Evolutionary conservation across 2,888 invertebrate species (phyloP).

Genomic region (Lissocephala sabroskyi): DNA sequence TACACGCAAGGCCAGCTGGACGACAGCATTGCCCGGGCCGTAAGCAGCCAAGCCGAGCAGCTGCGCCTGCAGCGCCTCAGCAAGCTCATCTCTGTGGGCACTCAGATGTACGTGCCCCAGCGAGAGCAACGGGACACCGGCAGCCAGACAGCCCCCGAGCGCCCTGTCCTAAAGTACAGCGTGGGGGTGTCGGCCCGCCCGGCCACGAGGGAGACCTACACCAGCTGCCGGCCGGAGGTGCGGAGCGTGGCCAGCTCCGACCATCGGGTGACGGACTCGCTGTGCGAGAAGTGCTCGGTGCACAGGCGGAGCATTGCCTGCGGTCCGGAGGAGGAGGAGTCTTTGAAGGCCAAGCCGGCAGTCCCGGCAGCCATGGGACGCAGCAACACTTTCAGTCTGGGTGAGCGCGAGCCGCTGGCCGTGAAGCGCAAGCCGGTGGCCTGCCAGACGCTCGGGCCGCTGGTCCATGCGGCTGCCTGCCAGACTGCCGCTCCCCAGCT

Average conservation of each 20-base stretch:
- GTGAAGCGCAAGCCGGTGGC: conserved; percentile 66
- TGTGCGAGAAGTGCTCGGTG: conserved; percentile 74
- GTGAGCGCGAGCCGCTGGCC: conserved; percentile 74
- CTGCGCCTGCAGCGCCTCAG: conserved; percentile 33
- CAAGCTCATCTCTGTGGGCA: conserved; percentile 66
- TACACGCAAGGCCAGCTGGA: conserved; percentile 69
- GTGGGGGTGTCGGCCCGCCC: conserved; percentile 60
- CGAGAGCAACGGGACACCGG: conserved; percentile 50
- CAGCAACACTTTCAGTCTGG: conserved; percentile 77
- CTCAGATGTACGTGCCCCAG: conserved; percentile 65
- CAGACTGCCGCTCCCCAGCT: conserved; percentile 54
- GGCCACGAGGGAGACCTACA: conserved; percentile 56
- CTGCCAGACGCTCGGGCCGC: conserved; percentile 55
- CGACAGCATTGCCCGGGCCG: conserved; percentile 51
- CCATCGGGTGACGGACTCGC: conserved; percentile 72
- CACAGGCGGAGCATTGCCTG: conserved; percentile 75
- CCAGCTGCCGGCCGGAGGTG: conserved; percentile 70
- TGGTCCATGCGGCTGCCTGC: conserved; percentile 47
- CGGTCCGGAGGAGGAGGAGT: conserved; percentile 71
- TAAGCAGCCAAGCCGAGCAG: conserved; percentile 42
- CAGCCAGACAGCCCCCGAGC: conserved; percentile 57
- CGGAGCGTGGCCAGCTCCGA: conserved; percentile 75
- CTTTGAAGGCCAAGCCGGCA: conserved; percentile 14
- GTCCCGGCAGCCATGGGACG: conserved; percentile 62
- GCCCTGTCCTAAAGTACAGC: conserved; percentile 47